phyloP scores from a whole-genome alignment of 2,113 vertebrate species.

The Tapirus terrestris region DNA sequence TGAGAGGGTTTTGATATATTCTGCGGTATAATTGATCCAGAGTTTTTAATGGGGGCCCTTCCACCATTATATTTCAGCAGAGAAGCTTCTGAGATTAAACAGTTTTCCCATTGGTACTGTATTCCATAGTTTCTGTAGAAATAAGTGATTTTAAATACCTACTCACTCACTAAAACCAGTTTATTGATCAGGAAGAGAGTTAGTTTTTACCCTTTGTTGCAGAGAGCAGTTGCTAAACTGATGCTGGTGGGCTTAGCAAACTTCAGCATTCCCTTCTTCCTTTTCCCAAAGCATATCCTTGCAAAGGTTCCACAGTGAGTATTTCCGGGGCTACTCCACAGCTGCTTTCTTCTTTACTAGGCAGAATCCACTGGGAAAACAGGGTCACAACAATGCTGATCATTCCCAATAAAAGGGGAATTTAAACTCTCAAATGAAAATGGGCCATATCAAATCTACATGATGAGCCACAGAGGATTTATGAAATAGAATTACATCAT shows the following conservation, averaged over 20 bases:
- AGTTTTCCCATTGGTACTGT: background rate
- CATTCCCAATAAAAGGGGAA: background rate
- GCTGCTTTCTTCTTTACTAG: background rate
- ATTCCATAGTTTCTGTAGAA: background rate
- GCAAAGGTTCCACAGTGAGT: background rate
- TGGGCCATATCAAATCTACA: background rate
- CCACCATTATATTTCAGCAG: background rate
- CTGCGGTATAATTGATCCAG: background rate
- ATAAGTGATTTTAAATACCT: background rate
- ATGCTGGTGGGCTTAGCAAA: background rate
- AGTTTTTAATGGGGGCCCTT: background rate
- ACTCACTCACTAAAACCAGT: background rate
- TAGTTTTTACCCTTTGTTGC: background rate
- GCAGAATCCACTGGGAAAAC: background rate
- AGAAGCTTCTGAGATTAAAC: background rate
- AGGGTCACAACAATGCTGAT: background rate
- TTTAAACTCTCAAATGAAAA: conserved; percentile 32
- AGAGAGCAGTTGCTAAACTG: background rate
- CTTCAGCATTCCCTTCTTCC: background rate
- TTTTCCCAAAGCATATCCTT: background rate
- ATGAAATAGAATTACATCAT: background rate
- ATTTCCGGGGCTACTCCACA: background rate
- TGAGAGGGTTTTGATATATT: background rate
- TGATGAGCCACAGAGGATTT: background rate
- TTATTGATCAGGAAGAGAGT: background rate